Conservation (phyloP, 2,888 invertebrate species). For the Cerastis rubricosa region DNA sequence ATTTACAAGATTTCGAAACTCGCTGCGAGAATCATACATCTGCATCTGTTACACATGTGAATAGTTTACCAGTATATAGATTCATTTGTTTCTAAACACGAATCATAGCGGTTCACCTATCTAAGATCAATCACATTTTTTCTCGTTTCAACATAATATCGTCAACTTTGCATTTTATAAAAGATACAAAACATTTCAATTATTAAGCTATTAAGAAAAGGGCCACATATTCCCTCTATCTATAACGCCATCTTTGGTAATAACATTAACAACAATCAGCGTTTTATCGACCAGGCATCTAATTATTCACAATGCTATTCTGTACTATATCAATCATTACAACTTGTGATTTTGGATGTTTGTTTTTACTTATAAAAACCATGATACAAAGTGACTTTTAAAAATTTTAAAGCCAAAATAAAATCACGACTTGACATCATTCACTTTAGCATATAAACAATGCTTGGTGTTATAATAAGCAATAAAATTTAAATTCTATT, state of each 20-base stretch:
- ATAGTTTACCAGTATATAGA: conserved; percentile 57
- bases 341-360: conserved; percentile 65
- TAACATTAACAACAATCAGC: conserved; percentile 87
- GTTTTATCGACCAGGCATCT: conserved; percentile 80
- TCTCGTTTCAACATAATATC: conserved; percentile 85
- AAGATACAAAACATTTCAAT: conserved; percentile 88
- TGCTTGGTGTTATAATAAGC: conserved; percentile 55
- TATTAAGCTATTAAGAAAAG: conserved; percentile 86
- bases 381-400: conserved; percentile 58
- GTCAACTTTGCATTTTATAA: conserved; percentile 86
- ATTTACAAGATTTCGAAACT: conserved; percentile 64
- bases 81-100: conserved; percentile 64
- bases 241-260: conserved; percentile 89
- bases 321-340: conserved; percentile 74
- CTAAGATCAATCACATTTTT: conserved; percentile 88
- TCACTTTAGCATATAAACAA: conserved; percentile 62
- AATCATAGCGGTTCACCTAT: conserved; percentile 65
- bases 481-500: conserved; percentile 57
- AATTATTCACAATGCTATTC: conserved; percentile 76
- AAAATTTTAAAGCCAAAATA: conserved; percentile 65
- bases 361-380: conserved; percentile 61
- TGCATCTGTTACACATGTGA: conserved; percentile 47
- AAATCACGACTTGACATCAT: conserved; percentile 57
- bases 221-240: conserved; percentile 79
- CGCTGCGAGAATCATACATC: conserved; percentile 51